These are phyloP conservation scores for Melanotaenia maccullochi DNA, from an alignment of 2,797 vertebrate species.

Conservation along the genomic window DNA sequence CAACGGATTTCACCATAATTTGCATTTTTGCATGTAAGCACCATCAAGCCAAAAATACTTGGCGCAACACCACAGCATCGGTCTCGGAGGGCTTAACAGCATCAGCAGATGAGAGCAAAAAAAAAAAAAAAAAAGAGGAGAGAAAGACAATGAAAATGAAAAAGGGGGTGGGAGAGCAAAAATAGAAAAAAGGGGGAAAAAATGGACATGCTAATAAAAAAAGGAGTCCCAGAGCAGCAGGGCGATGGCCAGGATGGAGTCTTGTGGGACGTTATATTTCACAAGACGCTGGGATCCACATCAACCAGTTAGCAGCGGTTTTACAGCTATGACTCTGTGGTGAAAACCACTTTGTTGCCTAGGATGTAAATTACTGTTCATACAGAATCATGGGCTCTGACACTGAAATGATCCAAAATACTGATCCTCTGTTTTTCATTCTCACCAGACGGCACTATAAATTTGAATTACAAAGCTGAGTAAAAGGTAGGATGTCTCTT, in stretches of 20 bases:
- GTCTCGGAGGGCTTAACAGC: constrained; percentile 71
- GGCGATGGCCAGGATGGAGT: constrained; percentile 59
- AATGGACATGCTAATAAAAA: constrained; percentile 62
- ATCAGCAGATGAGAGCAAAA: constrained; percentile 48
- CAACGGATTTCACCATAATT: constrained; percentile 74
- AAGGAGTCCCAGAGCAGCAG: constrained; percentile 49
- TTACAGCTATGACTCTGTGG: constrained; percentile 81
- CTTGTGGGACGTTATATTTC: constrained; percentile 72
- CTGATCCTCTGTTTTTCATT: constrained; percentile 45
- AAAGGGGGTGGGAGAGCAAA: constrained; percentile 10
- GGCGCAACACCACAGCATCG: constrained; percentile 70
- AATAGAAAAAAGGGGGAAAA: constrained; percentile 3
- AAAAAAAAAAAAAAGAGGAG: constrained; percentile 7
- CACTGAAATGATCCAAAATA: constrained; percentile 61
- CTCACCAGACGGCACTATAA: constrained; percentile 48
- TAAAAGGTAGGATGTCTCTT: constrained; percentile 44
- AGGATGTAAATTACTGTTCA: constrained; percentile 79
- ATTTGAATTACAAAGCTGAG: constrained; percentile 42
- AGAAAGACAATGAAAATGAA: constrained; percentile 61
- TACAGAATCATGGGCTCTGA: constrained; percentile 68
- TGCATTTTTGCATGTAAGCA: constrained; percentile 80
- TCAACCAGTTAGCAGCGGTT: constrained; percentile 79
- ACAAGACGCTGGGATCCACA: constrained; percentile 76
- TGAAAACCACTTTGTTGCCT: constrained; percentile 80
- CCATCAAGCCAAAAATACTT: constrained; percentile 78